Base-by-base conservation (phyloP, 2,888 invertebrate genomes). In the Lasioglossum calceatum region DNA sequence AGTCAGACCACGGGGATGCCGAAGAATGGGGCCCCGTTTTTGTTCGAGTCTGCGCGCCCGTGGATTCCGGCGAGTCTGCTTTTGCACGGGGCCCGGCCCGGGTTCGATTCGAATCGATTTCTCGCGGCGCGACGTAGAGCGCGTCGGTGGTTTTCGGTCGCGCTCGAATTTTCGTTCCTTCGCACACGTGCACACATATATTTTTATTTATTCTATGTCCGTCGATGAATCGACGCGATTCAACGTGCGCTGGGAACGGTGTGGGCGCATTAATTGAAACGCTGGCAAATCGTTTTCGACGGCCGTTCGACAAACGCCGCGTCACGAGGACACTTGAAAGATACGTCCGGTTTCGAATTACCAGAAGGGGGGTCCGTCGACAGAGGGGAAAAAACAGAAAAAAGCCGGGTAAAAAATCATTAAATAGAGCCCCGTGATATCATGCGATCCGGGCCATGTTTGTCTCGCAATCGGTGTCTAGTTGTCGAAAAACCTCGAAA, bases 1-100 rank as follows among this genome's bases (percentile, higher is more conserved):
- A 91, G 88, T 91, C 88, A 85, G 82, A 87, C 88, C 91, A 19
- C 39, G 67, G 64, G 64, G 87, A 88, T 90, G 87, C n/a, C 90
- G 84, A 82, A 76, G 90, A 88, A 88, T 76, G 87, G 85, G 64
- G 71, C 75, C 81, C 72, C 76, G 85, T 89, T 89, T 88, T 91
- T 91, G 82, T 64, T 64, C 79, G 87, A 82, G 79, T 81, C 81
- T 79, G 27, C 44, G 73, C 47, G 73, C 36, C 39, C 61, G 81
- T 67, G 81, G 72, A 89, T 88, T 89, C 90, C 90, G 44, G 71
- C 75, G 54, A 19, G 74, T 76, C 80, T 67, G 39, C 84, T 71
- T 19, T 1, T n/a, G 58, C 58, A 12, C 71, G 76, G 27, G n/a
- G 47, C 77, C 73, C 80, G 47, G 16, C 47, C 64, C 79, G 79